A percentile compares a stretch with the other conserved stretches of the same genome.
Conservation (phyloP, 2,888 invertebrate genomes). For the Trisateles emortualis region DNA sequence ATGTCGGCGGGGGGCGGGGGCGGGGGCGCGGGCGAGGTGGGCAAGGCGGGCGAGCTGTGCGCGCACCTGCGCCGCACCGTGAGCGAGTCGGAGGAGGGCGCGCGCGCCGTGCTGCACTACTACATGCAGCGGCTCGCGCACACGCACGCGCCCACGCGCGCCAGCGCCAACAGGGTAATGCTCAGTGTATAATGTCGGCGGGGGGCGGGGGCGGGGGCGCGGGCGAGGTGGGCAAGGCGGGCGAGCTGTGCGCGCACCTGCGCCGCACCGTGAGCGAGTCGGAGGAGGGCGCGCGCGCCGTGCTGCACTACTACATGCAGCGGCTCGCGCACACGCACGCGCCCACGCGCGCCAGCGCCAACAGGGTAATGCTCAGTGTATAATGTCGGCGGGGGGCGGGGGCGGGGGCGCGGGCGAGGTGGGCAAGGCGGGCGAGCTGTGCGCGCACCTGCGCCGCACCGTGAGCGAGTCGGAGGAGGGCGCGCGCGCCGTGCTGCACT, state of each 20-base stretch:
- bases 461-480: conserved; percentile 83
- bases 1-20: conserved; percentile 88
- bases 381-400: conserved; percentile 88
- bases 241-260: conserved; percentile 89
- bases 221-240: conserved; percentile 83
- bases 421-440: conserved; percentile 89
- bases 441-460: conserved; percentile 85
- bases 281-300: conserved; percentile 91
- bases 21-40: conserved; percentile 71
- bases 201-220: conserved; percentile 65
- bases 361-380: too few relatives aligned
- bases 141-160: conserved; percentile 91
- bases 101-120: conserved; percentile 96
- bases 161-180: conserved; percentile 90
- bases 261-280: conserved; percentile 83
- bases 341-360: conserved; percentile 92
- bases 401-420: conserved; percentile 73
- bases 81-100: conserved; percentile 84
- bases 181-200: too few relatives aligned
- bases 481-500: conserved; percentile 95
- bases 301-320: conserved; percentile 95
- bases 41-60: conserved; percentile 90
- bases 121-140: conserved; percentile 95
- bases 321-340: conserved; percentile 94
- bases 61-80: conserved; percentile 86